Evolutionary conservation across 2,797 vertebrate species (phyloP), one percentile per base, ranked within the genome.

Genomic region (Cheirogaleus major): DNA sequence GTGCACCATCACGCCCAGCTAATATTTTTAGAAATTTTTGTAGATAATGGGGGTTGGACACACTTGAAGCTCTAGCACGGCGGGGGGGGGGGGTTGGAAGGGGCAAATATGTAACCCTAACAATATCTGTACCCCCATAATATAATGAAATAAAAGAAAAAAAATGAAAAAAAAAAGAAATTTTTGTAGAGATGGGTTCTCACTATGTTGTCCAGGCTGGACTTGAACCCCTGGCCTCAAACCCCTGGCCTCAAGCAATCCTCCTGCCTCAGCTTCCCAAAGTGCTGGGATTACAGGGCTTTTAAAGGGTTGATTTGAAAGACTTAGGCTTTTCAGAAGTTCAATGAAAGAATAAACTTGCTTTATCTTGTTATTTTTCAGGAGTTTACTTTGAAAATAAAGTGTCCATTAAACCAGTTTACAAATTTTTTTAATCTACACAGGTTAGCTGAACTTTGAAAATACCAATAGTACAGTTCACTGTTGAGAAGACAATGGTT

Each of bases 321-420:
- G 89, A 55, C 48, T 15, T 12, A 22, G 17, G 72, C 67, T 95
- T 69, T 63, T 76, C 50, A 59, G 52, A 82, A 80, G 48, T 59
- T 65, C 48, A 59, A 55, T 0, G 32, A 48, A 67, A 89, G 17
- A 91, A 70, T 45, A 92, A 87, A 86, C 10, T 73, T 91, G 12
- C 80, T 95, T 88, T 87, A 72, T 18, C 25, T 52, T 35, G 9
- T 25, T 85, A 78, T 50, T 85, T 87, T 88, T 89, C 1, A 80
- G 27, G 72, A 79, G 35, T 83, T 96, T 81, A 90, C 35, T 86
- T 57, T 80, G n/a, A 92, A 84, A 94, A 91, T 50, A 93, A 59
- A 88, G 38, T 32, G 93, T 90, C 61, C 20, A 85, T 50, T 96
- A 86, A 87, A 67, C 9, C 45, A 79, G 20, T 41, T 63, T 83